Percentiles rank a stretch among this genome's conserved stretches.
Evolutionary conservation across 1,140 invertebrate species (phyloP).

Genomic region (Aphaenogaster ashmeadi): DNA sequence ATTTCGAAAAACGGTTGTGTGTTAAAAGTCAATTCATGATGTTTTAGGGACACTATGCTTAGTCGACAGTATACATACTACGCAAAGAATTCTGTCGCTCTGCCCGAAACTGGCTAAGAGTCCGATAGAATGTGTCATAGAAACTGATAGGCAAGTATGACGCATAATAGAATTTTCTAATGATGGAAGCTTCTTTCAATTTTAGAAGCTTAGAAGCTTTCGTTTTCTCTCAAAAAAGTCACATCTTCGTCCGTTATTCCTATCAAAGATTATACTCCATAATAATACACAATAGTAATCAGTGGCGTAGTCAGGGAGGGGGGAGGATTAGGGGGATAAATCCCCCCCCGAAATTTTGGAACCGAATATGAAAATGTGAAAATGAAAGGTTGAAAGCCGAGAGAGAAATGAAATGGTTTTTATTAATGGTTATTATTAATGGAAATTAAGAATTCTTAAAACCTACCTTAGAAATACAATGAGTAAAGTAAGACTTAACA

Average conservation of each 20-base stretch:
- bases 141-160: slow-evolving; percentile 88
- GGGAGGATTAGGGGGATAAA: no score
- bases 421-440: no score
- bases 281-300: background rate
- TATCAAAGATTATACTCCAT: background rate
- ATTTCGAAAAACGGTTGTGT: background rate
- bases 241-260: background rate
- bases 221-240: background rate
- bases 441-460: no score
- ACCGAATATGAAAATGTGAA: no score
- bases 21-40: background rate
- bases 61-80: slow-evolving; percentile 88
- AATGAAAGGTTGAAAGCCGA: no score
- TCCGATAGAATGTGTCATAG: slow-evolving; percentile 90
- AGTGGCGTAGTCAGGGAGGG: no score
- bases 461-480: no score
- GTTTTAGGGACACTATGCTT: slow-evolving; percentile 90
- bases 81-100: slow-evolving; percentile 88
- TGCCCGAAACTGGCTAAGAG: slow-evolving; percentile 88
- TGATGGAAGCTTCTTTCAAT: background rate
- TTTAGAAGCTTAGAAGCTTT: background rate
- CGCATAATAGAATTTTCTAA: slow-evolving; percentile 14
- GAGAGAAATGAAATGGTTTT: no score
- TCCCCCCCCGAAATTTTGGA: no score
- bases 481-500: no score